Percentiles rank a stretch among this genome's conserved stretches.
Conservation (phyloP, 2,888 invertebrate genomes). For the Drosophila limbata region DNA sequence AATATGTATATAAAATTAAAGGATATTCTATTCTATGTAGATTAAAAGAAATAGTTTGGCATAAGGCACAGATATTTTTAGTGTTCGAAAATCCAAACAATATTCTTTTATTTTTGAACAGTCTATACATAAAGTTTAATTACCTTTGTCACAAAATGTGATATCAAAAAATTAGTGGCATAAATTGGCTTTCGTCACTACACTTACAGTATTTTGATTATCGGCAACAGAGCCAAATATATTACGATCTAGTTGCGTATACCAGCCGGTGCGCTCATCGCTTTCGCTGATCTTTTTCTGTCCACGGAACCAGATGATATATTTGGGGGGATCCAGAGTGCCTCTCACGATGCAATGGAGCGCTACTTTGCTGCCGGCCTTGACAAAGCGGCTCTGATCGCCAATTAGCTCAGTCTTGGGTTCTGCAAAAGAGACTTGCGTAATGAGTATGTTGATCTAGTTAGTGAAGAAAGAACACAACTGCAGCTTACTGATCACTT, state of each 20-base stretch:
- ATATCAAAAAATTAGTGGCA: too few species aligned
- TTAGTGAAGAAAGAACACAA: not conserved
- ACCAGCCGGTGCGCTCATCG: conserved; percentile 84
- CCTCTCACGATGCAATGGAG: conserved; percentile 95
- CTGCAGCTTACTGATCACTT: conserved; percentile 92
- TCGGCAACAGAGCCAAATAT: conserved; percentile 83
- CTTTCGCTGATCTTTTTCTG: conserved; percentile 83
- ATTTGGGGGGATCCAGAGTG: conserved; percentile 95
- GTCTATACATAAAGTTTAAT: too few species aligned
- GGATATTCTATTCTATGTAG: too few species aligned
- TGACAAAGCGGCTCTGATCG: conserved; percentile 95
- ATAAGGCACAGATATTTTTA: too few species aligned
- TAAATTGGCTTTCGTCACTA: too few species aligned
- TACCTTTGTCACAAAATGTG: too few species aligned
- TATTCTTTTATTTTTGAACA: too few species aligned
- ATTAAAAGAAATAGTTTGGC: too few species aligned
- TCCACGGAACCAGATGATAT: conserved; percentile 96
- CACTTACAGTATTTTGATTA: conserved; percentile 84
- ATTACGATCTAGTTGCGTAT: conserved; percentile 84
- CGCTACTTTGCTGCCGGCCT: conserved; percentile 94
- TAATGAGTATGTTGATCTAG: not conserved
- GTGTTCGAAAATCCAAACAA: too few species aligned
- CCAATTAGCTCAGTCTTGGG: conserved; percentile 96
- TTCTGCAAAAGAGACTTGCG: conserved; percentile 87
- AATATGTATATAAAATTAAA: too few species aligned